Percentiles rank a stretch among this genome's conserved stretches.
phyloP scores from a whole-genome alignment of 2,888 invertebrate species.

The Hemaris fuciformis region DNA sequence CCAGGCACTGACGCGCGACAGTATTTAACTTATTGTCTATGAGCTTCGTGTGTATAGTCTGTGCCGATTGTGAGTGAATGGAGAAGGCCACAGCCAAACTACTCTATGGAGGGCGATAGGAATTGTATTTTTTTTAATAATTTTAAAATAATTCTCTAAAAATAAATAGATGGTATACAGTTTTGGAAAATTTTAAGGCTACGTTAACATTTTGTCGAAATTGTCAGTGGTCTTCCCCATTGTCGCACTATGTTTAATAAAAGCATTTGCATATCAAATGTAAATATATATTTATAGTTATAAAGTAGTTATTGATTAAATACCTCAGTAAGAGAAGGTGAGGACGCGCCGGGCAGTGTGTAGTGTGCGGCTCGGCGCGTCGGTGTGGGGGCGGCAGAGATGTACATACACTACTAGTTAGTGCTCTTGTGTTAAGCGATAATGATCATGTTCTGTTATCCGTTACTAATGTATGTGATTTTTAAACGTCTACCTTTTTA shows the following conservation, averaged over 20 bases:
- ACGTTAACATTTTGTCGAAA: background rate
- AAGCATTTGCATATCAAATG: constrained; percentile 8
- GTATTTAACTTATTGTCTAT: background rate
- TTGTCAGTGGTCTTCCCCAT: background rate
- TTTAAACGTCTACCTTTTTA: constrained; percentile 57
- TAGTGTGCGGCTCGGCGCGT: background rate
- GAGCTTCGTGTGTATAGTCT: background rate
- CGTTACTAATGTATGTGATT: constrained; percentile 47
- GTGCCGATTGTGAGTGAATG: background rate
- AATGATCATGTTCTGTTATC: constrained; percentile 49
- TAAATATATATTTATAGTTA: constrained; percentile 25
- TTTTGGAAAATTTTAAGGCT: too few species aligned
- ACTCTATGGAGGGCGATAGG: background rate
- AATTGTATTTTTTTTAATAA: background rate
- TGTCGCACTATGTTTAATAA: background rate
- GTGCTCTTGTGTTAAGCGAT: constrained; percentile 39
- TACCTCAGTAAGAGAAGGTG: constrained; percentile 15
- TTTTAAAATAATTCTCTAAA: background rate
- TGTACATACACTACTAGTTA: constrained; percentile 16
- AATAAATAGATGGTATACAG: too few species aligned
- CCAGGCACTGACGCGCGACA: background rate
- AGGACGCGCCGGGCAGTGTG: background rate
- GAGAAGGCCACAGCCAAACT: background rate
- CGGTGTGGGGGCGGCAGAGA: background rate
- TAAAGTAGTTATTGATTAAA: constrained; percentile 25